Conservation (phyloP, 37 sponge, comb jelly and placozoan genomes). For the Haliclona indistincta region DNA sequence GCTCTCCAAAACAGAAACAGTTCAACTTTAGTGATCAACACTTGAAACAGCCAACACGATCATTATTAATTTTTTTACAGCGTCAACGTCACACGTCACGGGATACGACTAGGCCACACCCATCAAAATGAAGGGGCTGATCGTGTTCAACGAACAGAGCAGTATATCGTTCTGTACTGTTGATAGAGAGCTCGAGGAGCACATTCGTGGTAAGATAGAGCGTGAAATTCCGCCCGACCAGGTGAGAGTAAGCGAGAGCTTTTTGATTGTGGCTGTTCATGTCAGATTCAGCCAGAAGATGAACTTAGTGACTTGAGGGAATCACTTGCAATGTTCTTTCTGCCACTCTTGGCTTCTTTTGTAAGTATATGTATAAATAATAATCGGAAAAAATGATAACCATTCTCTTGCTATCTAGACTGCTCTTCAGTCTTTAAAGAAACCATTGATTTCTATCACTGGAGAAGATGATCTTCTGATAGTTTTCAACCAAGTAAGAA, state of each 20-base stretch:
- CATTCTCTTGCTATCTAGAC: constrained; percentile 26
- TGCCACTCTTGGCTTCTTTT: constrained; percentile 54
- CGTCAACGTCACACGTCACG: too few species aligned
- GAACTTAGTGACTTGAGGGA: constrained; percentile 27
- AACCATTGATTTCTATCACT: constrained; percentile 32
- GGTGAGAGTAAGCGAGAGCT: too few species aligned
- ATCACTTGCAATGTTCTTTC: constrained; percentile 42
- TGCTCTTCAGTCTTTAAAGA: constrained; percentile 37
- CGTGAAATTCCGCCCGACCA: not conserved
- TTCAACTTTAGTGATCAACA: too few species aligned
- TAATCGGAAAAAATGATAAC: not conserved
- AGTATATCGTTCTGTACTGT: constrained; percentile 50
- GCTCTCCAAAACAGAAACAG: too few species aligned
- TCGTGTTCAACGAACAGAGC: constrained; percentile 47
- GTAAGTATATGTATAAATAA: constrained; percentile 25
- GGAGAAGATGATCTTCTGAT: constrained; percentile 33
- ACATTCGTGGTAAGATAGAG: not conserved
- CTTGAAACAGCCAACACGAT: too few species aligned
- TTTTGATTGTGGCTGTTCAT: too few species aligned
- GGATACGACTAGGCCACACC: too few species aligned
- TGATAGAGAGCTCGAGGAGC: constrained; percentile 22
- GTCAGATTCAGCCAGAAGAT: not conserved
- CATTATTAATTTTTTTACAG: too few species aligned
- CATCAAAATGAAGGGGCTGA: constrained; percentile 62
- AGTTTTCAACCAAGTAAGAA: constrained; percentile 47